These are phyloP conservation scores for Streptopelia turtur DNA, from an alignment of 2,797 vertebrate species.

Conservation along the genomic window DNA sequence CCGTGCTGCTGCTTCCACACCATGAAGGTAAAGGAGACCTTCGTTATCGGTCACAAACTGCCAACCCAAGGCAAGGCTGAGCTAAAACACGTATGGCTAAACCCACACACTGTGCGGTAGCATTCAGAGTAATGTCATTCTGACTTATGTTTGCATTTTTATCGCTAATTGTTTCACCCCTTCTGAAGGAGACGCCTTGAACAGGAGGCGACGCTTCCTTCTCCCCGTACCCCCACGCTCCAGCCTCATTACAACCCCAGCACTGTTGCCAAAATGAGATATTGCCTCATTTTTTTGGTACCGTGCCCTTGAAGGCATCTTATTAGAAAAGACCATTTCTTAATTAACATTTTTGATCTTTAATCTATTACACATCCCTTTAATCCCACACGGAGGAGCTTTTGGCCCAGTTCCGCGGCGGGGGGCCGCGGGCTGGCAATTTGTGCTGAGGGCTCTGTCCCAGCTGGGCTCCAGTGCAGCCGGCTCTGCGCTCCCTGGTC, in stretches of 20 bases:
- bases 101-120: not conserved
- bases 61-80: not conserved
- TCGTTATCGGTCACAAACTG: not conserved
- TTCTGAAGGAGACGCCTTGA: conserved; percentile 70
- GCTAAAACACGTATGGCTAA: not conserved
- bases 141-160: conserved; percentile 21
- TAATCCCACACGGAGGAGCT: conserved; percentile 76
- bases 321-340: conserved; percentile 83
- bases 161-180: conserved; percentile 70
- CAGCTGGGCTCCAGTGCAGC: conserved; percentile 67
- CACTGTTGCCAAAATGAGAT: conserved; percentile 75
- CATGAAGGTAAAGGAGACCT: not conserved
- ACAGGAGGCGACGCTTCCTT: conserved; percentile 44
- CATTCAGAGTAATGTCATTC: not conserved
- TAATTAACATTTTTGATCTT: conserved; percentile 86
- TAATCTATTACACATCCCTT: conserved; percentile 79
- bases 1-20: not conserved
- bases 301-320: conserved; percentile 80
- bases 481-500: conserved; percentile 44
- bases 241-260: conserved; percentile 75
- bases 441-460: conserved; percentile 66
- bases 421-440: conserved; percentile 66
- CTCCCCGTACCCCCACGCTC: conserved; percentile 65
- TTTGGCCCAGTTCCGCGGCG: conserved; percentile 75
- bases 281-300: conserved; percentile 72